phyloP scores from a whole-genome alignment of 2,888 invertebrate species.

The Drosophila pseudotalamancana region DNA sequence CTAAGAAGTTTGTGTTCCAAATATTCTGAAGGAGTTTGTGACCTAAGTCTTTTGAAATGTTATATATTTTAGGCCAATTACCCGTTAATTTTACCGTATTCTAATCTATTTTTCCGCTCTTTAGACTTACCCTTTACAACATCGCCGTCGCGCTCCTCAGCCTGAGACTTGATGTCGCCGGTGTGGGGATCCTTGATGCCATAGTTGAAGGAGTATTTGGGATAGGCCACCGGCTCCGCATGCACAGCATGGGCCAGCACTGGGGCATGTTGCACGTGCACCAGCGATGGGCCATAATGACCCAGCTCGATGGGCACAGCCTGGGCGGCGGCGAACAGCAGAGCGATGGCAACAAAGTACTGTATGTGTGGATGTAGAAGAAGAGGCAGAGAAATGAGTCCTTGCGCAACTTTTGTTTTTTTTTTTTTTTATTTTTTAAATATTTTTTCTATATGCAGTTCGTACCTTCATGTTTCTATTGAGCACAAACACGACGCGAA shows the following conservation, averaged over 20 bases:
- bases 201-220: constrained; percentile 89
- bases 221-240: constrained; percentile 86
- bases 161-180: constrained; percentile 89
- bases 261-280: constrained; percentile 79
- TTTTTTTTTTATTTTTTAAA: neutral
- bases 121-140: constrained; percentile 86
- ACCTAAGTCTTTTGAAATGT: neutral
- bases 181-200: constrained; percentile 89
- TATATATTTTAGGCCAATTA: too few relatives aligned
- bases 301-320: constrained; percentile 84
- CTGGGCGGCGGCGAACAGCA: constrained; percentile 81
- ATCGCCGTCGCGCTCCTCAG: constrained; percentile 89
- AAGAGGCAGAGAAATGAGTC: constrained; percentile 46
- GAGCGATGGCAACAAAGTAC: constrained; percentile 83
- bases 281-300: constrained; percentile 78
- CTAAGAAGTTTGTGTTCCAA: constrained; percentile 6
- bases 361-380: constrained; percentile 48
- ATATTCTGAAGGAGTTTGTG: neutral
- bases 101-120: neutral
- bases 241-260: constrained; percentile 81
- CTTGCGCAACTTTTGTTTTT: constrained; percentile 25
- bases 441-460: too few relatives aligned
- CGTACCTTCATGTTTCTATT: constrained; percentile 69
- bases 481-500: constrained; percentile 67
- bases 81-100: too few relatives aligned